These are phyloP conservation scores for Rhinolophus sinicus DNA, from an alignment of 2,113 vertebrate species.

Conservation along the genomic window DNA sequence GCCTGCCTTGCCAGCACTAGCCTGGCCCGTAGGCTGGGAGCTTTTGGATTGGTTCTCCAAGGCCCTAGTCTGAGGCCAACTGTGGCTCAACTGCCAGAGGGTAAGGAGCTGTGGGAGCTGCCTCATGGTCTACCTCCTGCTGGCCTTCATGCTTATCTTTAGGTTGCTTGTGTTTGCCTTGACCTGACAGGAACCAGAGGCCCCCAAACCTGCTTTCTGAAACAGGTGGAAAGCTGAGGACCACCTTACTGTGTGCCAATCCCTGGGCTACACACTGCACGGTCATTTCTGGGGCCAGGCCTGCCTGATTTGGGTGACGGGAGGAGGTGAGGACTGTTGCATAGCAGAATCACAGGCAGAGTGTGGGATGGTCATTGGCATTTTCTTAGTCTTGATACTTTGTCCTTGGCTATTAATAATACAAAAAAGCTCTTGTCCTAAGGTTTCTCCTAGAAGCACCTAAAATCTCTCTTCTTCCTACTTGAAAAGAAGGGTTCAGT, in stretches of 20 bases:
- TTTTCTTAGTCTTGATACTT: not conserved
- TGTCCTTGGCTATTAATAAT: not conserved
- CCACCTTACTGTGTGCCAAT: not conserved
- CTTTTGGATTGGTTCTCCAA: not conserved
- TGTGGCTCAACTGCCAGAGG: not conserved
- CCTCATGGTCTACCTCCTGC: not conserved
- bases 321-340: not conserved
- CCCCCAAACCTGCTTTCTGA: not conserved
- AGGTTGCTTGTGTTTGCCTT: not conserved
- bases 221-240: not conserved
- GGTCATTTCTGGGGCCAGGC: not conserved
- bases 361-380: not conserved
- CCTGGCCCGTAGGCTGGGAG: not conserved
- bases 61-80: not conserved
- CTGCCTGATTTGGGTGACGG: not conserved
- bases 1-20: not conserved
- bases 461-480: not conserved
- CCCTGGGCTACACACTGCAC: not conserved
- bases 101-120: not conserved
- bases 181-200: not conserved
- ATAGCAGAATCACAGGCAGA: not conserved
- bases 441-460: not conserved
- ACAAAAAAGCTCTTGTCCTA: not conserved
- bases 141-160: not conserved
- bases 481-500: not conserved